Percentiles rank a stretch among this genome's conserved stretches.
phyloP scores from a whole-genome alignment of 2,888 invertebrate species.

The Drepanosiphum platanoidis region DNA sequence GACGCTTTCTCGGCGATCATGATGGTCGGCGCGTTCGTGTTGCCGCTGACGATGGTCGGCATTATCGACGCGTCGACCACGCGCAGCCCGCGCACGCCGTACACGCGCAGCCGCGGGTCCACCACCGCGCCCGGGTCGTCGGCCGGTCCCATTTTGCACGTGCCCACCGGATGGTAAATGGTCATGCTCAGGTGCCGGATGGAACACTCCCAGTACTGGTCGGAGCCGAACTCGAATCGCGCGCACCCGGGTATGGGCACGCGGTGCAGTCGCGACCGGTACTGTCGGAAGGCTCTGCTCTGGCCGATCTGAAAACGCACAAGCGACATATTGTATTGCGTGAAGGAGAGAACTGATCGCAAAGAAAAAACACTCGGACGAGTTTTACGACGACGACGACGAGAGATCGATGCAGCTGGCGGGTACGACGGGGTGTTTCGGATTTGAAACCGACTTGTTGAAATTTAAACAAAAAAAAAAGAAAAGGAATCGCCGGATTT shows the following conservation, averaged over 20 bases:
- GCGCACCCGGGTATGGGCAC: constrained; percentile 83
- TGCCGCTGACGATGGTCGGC: constrained; percentile 89
- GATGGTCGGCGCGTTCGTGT: constrained; percentile 90
- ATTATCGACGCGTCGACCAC: constrained; percentile 89
- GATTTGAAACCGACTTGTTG: too few species aligned
- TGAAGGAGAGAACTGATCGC: too few species aligned
- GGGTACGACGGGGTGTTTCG: too few species aligned
- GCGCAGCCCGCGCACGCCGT: constrained; percentile 80
- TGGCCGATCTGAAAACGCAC: constrained; percentile 71
- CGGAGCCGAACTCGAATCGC: constrained; percentile 76
- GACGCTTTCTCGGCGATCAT: constrained; percentile 92
- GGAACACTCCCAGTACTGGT: constrained; percentile 88
- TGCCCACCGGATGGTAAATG: constrained; percentile 89
- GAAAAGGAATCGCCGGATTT: too few species aligned
- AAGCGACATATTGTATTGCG: too few species aligned
- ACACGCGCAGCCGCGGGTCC: constrained; percentile 80
- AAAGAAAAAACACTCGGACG: too few species aligned
- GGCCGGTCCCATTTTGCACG: constrained; percentile 87
- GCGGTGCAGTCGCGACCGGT: constrained; percentile 79
- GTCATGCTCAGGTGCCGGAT: constrained; percentile 88
- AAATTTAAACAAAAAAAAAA: too few species aligned
- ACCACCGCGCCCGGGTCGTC: constrained; percentile 84
- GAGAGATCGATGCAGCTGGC: too few species aligned
- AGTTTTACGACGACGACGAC: too few species aligned
- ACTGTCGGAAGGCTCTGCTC: constrained; percentile 81